Percentiles rank a stretch among this genome's conserved stretches.
Evolutionary conservation across 2,888 invertebrate species (phyloP).

Genomic region (Zaprionus bogoriensis): DNA sequence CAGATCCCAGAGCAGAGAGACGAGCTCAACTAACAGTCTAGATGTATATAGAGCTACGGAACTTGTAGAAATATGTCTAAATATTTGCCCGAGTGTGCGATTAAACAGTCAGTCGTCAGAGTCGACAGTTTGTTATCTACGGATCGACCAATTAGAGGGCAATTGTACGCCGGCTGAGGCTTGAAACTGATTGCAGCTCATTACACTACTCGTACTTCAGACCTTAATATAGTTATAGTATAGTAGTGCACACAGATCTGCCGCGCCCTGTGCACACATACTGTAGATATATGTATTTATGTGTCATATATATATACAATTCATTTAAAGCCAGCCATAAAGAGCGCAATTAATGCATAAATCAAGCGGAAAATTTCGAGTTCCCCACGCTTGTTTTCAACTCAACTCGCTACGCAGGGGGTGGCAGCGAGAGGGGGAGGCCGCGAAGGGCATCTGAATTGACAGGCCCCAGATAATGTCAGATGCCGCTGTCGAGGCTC

Average conservation of each 20-base stretch:
- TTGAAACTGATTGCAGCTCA: slow-evolving; percentile 32
- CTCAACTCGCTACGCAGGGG: slow-evolving; percentile 1
- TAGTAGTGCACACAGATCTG: background rate
- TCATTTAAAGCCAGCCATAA: slow-evolving; percentile 17
- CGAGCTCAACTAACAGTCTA: too few species aligned
- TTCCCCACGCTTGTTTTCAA: slow-evolving; percentile 29
- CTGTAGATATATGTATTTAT: background rate
- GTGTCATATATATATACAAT: background rate
- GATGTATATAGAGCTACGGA: too few species aligned
- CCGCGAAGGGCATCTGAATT: slow-evolving; percentile 4
- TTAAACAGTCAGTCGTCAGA: slow-evolving; percentile 1
- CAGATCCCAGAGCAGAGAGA: too few species aligned
- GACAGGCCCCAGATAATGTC: slow-evolving; percentile 20
- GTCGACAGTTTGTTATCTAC: slow-evolving; percentile 12
- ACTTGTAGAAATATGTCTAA: too few species aligned
- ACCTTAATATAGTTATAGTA: slow-evolving; percentile 6
- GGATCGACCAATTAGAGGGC: slow-evolving; percentile 20
- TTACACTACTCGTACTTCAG: slow-evolving; percentile 35
- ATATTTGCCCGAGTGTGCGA: too few species aligned
- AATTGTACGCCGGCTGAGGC: slow-evolving; percentile 14
- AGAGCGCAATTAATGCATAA: slow-evolving; percentile 46
- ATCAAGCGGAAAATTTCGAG: slow-evolving; percentile 62
- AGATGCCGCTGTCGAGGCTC: background rate
- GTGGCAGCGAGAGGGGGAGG: background rate
- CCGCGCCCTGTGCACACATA: background rate